phyloP scores from a whole-genome alignment of 2,888 invertebrate species.

The Brenthis daphne region DNA sequence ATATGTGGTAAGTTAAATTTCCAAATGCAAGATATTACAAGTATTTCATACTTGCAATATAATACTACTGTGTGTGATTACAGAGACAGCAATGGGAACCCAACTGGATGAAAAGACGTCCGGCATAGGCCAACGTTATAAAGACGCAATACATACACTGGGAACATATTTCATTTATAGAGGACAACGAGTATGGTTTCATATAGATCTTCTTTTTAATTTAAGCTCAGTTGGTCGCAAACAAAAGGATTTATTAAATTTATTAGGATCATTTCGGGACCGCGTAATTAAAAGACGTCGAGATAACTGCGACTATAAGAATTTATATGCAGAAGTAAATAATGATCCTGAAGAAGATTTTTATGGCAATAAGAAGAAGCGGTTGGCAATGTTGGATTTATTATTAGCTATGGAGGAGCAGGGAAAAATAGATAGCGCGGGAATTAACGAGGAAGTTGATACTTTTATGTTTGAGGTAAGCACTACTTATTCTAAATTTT shows the following conservation, averaged over 20 bases:
- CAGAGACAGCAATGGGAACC: conserved; percentile 87
- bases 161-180: conserved; percentile 66
- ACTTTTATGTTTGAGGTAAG: conserved; percentile 78
- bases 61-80: conserved; percentile 44
- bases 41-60: too few species aligned
- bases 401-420: conserved; percentile 71
- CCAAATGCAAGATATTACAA: not conserved
- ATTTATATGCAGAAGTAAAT: conserved; percentile 36
- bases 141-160: conserved; percentile 78
- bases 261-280: conserved; percentile 60
- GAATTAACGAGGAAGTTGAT: conserved; percentile 73
- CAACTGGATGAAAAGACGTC: conserved; percentile 72
- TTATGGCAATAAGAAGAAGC: conserved; percentile 51
- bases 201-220: conserved; percentile 79
- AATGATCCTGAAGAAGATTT: conserved; percentile 35
- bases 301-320: conserved; percentile 54
- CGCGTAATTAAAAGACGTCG: conserved; percentile 40
- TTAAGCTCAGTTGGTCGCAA: conserved; percentile 71
- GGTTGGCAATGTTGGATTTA: conserved; percentile 80
- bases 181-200: conserved; percentile 80
- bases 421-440: conserved; percentile 72
- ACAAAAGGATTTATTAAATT: conserved; percentile 65
- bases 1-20: conserved; percentile 85
- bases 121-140: conserved; percentile 74
- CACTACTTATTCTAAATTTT: not conserved